Percentiles rank a stretch among this genome's conserved stretches.
phyloP scores from a whole-genome alignment of 2,888 invertebrate genomes.

The Cepaea hortensis region DNA sequence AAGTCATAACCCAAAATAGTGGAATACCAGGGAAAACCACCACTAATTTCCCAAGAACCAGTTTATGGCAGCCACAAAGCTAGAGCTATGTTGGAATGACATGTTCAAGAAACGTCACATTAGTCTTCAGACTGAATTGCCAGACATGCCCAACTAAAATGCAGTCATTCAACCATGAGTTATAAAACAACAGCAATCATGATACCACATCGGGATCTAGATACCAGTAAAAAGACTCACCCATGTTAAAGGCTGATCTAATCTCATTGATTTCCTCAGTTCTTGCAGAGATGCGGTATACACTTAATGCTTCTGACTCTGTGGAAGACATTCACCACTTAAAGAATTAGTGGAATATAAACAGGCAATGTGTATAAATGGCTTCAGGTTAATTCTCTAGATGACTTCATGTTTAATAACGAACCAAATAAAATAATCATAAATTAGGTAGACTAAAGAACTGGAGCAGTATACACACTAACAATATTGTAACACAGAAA shows the following conservation, averaged over 20 bases:
- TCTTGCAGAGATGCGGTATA: slow-evolving; percentile 82
- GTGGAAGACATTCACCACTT: slow-evolving; percentile 28
- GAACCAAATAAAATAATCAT: background rate
- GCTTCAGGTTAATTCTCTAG: background rate
- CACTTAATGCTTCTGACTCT: slow-evolving; percentile 81
- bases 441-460: background rate
- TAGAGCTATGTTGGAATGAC: too few species aligned
- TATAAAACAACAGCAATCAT: background rate
- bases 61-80: too few species aligned
- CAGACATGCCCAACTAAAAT: background rate
- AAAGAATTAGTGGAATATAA: background rate
- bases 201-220: background rate
- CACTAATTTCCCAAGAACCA: too few species aligned
- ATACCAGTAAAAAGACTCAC: background rate
- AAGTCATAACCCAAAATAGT: too few species aligned
- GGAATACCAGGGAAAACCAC: too few species aligned
- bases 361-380: background rate
- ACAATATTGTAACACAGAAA: too few species aligned
- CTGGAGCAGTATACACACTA: too few species aligned
- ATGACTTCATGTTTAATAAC: background rate
- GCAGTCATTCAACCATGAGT: background rate
- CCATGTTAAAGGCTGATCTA: slow-evolving; percentile 75
- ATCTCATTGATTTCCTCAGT: slow-evolving; percentile 81
- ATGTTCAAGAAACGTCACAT: too few species aligned
- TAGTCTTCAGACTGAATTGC: too few species aligned